phyloP scores from a whole-genome alignment of 2,113 vertebrate species.

The Scortum barcoo region DNA sequence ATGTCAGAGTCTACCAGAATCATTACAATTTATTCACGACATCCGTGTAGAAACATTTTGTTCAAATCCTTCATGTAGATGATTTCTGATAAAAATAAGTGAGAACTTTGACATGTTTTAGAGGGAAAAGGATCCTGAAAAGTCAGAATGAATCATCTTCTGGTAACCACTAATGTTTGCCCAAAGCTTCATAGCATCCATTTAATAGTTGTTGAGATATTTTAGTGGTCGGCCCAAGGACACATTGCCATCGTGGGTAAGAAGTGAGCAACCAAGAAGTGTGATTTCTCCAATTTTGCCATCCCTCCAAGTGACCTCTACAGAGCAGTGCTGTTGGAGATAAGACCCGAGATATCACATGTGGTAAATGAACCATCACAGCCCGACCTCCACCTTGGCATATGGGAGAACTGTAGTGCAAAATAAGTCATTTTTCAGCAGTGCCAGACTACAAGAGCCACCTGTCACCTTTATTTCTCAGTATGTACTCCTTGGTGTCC shows the following conservation, averaged over 20 bases:
- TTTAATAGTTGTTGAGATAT: background rate
- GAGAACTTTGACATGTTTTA: background rate
- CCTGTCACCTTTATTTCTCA: constrained; percentile 31
- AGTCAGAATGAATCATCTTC: background rate
- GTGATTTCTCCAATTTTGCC: background rate
- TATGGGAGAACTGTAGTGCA: background rate
- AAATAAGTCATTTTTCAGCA: constrained; percentile 14
- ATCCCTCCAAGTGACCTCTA: background rate
- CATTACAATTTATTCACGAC: background rate
- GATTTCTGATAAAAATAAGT: background rate
- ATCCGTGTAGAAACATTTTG: too few relatives aligned
- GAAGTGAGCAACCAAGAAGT: background rate
- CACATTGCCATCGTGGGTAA: too few relatives aligned
- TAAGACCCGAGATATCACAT: background rate
- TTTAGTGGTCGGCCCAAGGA: background rate
- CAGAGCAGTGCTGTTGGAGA: background rate
- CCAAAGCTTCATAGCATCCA: background rate
- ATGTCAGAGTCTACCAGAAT: background rate
- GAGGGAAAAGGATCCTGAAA: background rate
- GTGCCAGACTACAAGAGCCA: constrained; percentile 12
- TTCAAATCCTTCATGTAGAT: too few relatives aligned
- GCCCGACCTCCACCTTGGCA: constrained; percentile 9
- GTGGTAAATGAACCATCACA: constrained; percentile 7
- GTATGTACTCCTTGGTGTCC: constrained; percentile 10
- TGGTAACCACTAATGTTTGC: background rate